Evolutionary conservation across 2,888 invertebrate species (phyloP).

Genomic region (Brenthis ino): DNA sequence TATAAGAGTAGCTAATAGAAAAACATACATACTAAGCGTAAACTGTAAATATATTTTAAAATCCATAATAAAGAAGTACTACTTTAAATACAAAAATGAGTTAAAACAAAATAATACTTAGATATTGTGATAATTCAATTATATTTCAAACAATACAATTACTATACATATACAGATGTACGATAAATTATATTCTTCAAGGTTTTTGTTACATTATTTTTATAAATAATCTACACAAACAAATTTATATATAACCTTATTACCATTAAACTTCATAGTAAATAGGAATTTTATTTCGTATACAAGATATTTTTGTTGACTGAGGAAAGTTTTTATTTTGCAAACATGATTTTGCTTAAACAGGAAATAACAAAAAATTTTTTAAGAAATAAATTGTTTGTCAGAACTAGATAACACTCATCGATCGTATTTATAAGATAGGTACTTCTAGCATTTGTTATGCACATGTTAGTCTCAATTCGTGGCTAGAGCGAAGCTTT

Average conservation of each 20-base stretch:
- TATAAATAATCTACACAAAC: too few species aligned
- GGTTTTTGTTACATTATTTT: too few species aligned
- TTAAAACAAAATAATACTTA: too few species aligned
- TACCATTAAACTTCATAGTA: too few species aligned
- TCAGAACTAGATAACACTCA: too few species aligned
- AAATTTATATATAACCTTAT: too few species aligned
- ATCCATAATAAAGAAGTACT: background rate
- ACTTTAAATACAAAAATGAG: too few species aligned
- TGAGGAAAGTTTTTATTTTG: too few species aligned
- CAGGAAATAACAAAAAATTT: background rate
- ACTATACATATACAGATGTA: background rate
- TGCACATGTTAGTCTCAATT: conserved; percentile 46
- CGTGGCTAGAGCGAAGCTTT: conserved; percentile 42
- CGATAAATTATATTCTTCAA: background rate
- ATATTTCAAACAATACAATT: too few species aligned
- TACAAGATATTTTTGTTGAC: background rate
- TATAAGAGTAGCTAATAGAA: too few species aligned
- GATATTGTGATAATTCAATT: too few species aligned
- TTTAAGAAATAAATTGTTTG: background rate
- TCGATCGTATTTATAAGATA: background rate
- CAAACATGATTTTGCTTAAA: too few species aligned
- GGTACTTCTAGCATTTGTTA: conserved; percentile 24
- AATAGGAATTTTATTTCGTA: background rate
- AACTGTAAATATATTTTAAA: background rate
- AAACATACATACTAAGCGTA: background rate